These are phyloP conservation scores for Digitonthophagus gazella DNA, from an alignment of 2,888 invertebrate genomes.

Conservation along the genomic window DNA sequence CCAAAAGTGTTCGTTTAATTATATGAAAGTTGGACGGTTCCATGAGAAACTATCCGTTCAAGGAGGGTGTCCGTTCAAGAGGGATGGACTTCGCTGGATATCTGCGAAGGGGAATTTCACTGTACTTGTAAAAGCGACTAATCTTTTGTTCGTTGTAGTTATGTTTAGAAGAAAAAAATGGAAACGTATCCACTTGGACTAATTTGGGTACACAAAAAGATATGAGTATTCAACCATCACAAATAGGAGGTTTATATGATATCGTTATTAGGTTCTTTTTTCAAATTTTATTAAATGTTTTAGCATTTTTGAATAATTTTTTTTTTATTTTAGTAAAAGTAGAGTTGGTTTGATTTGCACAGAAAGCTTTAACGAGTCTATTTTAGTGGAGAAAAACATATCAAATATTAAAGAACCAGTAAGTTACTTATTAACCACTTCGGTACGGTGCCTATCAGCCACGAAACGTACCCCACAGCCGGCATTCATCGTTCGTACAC, in stretches of 20 bases:
- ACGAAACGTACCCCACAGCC: too few species aligned
- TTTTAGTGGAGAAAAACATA: background rate
- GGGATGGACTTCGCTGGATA: too few species aligned
- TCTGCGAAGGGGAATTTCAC: too few species aligned
- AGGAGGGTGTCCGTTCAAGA: too few species aligned
- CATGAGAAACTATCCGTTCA: too few species aligned
- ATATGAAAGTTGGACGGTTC: too few species aligned
- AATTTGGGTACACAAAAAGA: slow-evolving; percentile 33
- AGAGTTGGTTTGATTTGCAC: slow-evolving; percentile 18
- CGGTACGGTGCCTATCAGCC: too few species aligned
- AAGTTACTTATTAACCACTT: too few species aligned
- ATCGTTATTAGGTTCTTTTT: slow-evolving; percentile 21
- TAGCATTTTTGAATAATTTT: background rate
- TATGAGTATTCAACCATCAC: slow-evolving; percentile 30
- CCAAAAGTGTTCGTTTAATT: too few species aligned
- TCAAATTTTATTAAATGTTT: background rate
- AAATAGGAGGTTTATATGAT: slow-evolving; percentile 20
- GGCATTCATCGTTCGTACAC: too few species aligned
- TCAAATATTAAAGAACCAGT: background rate
- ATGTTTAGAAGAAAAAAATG: slow-evolving; percentile 28
- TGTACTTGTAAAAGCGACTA: slow-evolving; percentile 9
- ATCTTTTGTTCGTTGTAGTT: slow-evolving; percentile 33
- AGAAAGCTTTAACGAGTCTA: background rate
- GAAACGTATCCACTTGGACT: slow-evolving; percentile 24
- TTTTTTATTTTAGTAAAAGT: slow-evolving; percentile 6